A percentile compares a stretch with the other conserved stretches of the same genome.
Conservation (phyloP, 2,888 invertebrate genomes). For the Eupeodes luniger region DNA sequence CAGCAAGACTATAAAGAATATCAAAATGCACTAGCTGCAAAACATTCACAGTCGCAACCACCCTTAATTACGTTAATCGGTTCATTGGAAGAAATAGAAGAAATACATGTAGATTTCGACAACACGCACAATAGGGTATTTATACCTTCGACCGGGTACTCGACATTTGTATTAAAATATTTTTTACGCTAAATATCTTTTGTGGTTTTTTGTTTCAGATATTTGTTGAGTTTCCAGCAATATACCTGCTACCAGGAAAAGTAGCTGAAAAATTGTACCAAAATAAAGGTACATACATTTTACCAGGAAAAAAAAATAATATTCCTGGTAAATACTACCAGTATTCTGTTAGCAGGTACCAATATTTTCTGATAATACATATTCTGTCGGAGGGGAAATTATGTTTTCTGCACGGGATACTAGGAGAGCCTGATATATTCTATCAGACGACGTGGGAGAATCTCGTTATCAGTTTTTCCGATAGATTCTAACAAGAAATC, state of each 20-base stretch:
- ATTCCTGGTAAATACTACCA: no score
- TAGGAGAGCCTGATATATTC: not conserved
- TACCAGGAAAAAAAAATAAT: not conserved
- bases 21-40: constrained; percentile 2
- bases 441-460: not conserved
- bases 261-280: not conserved
- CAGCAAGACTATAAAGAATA: constrained; percentile 4
- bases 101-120: constrained; percentile 17
- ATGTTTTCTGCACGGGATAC: not conserved
- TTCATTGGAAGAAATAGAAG: not conserved
- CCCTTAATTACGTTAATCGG: constrained; percentile 2
- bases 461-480: not conserved
- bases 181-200: not conserved
- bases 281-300: not conserved
- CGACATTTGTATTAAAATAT: not conserved
- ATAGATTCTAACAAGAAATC: no score
- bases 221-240: not conserved
- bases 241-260: not conserved
- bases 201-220: not conserved
- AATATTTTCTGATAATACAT: not conserved
- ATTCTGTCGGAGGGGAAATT: not conserved
- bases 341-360: no score
- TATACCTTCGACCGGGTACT: not conserved
- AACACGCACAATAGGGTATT: not conserved
- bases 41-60: not conserved